Conservation (phyloP, 1,140 invertebrate genomes). For the Drosophila pseudoobscura region DNA sequence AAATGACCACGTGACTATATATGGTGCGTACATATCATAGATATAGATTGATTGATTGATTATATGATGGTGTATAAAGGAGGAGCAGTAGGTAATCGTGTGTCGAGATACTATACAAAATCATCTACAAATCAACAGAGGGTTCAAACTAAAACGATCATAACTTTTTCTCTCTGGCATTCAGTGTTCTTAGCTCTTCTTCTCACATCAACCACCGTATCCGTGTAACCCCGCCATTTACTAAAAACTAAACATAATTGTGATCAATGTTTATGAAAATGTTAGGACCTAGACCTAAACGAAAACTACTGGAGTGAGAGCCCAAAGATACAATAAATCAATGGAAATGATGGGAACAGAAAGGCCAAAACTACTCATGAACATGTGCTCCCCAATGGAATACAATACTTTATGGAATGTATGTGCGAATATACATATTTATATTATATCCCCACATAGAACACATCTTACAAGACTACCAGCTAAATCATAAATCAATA, state of each 20-base stretch:
- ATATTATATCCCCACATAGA: too few relatives aligned
- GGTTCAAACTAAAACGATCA: constrained; percentile 1
- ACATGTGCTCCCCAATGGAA: not conserved
- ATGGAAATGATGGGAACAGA: constrained; percentile 5
- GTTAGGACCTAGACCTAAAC: too few relatives aligned
- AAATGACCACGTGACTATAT: constrained; percentile 96
- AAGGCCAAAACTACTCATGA: constrained; percentile 1
- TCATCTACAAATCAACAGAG: constrained; percentile 33
- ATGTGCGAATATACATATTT: too few relatives aligned
- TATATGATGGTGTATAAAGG: constrained; percentile 29
- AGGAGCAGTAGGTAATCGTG: constrained; percentile 25
- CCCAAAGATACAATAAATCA: not conserved
- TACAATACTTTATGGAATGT: too few relatives aligned
- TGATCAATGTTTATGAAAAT: too few relatives aligned
- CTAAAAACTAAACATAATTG: too few relatives aligned
- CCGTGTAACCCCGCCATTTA: too few relatives aligned
- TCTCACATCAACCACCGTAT: too few relatives aligned
- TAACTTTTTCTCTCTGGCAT: too few relatives aligned
- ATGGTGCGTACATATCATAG: constrained; percentile 53
- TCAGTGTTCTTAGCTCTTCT: too few relatives aligned
- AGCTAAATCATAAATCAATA: not conserved
- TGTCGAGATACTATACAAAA: constrained; percentile 25
- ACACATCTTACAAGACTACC: too few relatives aligned
- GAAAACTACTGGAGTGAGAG: not conserved
- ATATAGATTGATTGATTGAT: constrained; percentile 43